Conservation (phyloP, 2,113 vertebrate species). For the Tauraco erythrolophus region DNA sequence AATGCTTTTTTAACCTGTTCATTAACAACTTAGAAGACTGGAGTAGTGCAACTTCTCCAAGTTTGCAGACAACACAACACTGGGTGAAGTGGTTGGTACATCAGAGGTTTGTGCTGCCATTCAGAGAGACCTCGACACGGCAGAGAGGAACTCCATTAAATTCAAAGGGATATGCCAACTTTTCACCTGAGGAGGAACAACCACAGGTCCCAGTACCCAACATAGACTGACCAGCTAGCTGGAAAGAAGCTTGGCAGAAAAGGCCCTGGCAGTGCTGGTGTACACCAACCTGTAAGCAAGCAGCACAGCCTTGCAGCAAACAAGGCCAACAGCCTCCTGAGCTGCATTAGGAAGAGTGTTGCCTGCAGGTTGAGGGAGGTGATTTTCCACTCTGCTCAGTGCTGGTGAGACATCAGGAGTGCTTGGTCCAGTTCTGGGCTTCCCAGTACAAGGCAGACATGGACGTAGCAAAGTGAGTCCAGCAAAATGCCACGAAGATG, state of each 20-base stretch:
- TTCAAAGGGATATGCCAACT: not conserved
- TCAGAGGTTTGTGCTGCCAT: not conserved
- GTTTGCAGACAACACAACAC: not conserved
- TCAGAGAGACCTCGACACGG: not conserved
- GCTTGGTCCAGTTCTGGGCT: not conserved
- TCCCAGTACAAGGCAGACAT: not conserved
- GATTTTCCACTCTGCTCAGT: not conserved
- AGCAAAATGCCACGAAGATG: not conserved
- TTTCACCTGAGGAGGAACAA: not conserved
- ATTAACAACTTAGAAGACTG: not conserved
- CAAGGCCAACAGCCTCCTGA: not conserved
- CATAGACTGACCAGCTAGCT: not conserved
- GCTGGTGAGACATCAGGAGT: not conserved
- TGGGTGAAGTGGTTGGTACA: not conserved
- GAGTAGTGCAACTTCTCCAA: not conserved
- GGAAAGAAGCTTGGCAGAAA: not conserved
- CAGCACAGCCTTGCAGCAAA: not conserved
- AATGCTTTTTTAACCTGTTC: not conserved
- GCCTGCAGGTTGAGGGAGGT: not conserved
- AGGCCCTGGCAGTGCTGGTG: not conserved
- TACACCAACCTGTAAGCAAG: not conserved
- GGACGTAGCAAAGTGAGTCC: not conserved
- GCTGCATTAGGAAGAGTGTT: not conserved
- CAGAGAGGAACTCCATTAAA: not conserved
- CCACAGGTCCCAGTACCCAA: not conserved